Base-by-base conservation (phyloP, 1,140 invertebrate genomes). In the Stratiolaelaps scimitus region DNA sequence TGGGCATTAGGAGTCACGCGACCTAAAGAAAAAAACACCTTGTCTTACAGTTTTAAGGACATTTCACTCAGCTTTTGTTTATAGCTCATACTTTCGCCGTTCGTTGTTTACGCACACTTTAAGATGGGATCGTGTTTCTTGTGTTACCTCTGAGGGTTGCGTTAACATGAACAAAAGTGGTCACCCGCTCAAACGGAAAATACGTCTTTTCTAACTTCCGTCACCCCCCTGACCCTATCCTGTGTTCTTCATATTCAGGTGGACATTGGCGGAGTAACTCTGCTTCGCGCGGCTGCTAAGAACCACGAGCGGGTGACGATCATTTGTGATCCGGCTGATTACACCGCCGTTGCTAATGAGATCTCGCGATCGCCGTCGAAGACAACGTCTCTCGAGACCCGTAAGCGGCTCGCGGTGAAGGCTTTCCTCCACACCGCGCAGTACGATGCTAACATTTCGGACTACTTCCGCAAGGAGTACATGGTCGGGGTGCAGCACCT, bases 221-320 rank as follows among this genome's bases (percentile, higher is more conserved):
- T n/a, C n/a, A n/a, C n/a, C n/a, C n/a, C n/a, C n/a, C n/a, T n/a
- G n/a, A n/a, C n/a, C n/a, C n/a, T n/a, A n/a, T n/a, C n/a, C 10
- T 40, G 34, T 40, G 10, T 40, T 40, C 10, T 4, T 4, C 34
- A 40, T 40, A 10, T 40, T 40, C n/a, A 40, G 34, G 34, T 60
- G 15, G 53, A 60, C 19, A 17, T 68, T 81, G 91, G 92, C 66
- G 94, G 94, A 46, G 93, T 98, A 0, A 95, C 94, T 0, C 75
- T 98, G 6, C 77, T 98, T 0, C 77, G 94, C 73, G 93, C 94
- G 7, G 94, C 92, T 19, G 94, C 93, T 17, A 98, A 98, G 78
- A 98, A 98, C 79, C 91, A 96, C 75, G 81, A 83, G n/a, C 82
- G 93, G 72, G 94, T 98, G 0, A 92, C 92, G 0, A 86, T 98